Base-by-base conservation (phyloP, 2,888 invertebrate species). In the Leptopilina myrica region DNA sequence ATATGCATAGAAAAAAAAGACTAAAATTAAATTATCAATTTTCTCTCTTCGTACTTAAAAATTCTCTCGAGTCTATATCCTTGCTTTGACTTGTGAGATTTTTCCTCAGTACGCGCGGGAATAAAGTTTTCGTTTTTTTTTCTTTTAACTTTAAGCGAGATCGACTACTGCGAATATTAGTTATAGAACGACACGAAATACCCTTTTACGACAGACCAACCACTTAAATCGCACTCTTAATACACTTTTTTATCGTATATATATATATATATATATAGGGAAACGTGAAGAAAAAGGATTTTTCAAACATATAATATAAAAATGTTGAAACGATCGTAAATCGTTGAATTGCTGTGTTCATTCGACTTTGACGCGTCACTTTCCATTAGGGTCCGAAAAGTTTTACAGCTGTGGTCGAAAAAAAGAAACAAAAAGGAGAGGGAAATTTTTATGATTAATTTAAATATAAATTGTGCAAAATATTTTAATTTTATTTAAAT, bases 221-320 rank as follows among this genome's bases (percentile, higher is more conserved):
- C 73, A 82, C 82, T 82, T 81, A 79, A 81, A 78, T 78, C 78
- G 77, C 76, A 40, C 78, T 77, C 76, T 82, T 78, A 80, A 49
- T 49, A 49, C 62, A 77, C 76, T 76, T 8, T 82, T 80, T 82
- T 81, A 77, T 49, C 67, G 66, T 26, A 65, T 20, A n/a, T 20
- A 64, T 43, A 33, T 33, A 33, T 33, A 20, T 26, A 65, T 20
- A n/a, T 20, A 64, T 43, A 33, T 33, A 33, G 3, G 64, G 49
- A 76, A 66, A 62, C 33, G 33, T 33, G 64, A 73, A 69, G 64
- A 64, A 62, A 81, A 80, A 77, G 66, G 62, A 11, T 4, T 9
- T 9, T 49, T 49, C 49, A 49, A 49, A 12, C 2, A 49, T 49
- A 49, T 49, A 49, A 33, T 43, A 67, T 64, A 64, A 62, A 81